Base-by-base conservation (phyloP, 2,888 invertebrate species). In the Drosophila putrida region DNA sequence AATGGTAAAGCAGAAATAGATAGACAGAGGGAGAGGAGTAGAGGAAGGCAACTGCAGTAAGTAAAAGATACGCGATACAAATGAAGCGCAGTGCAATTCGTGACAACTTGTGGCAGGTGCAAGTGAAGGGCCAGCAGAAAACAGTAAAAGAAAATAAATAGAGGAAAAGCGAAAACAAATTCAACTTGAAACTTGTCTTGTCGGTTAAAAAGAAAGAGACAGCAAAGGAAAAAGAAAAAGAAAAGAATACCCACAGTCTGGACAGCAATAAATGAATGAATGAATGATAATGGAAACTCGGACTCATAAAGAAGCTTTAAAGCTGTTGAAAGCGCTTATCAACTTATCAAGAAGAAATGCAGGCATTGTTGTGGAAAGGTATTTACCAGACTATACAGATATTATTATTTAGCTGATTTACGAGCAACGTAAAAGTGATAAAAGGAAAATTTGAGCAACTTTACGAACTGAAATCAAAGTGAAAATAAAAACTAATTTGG, bases 91-190 rank as follows among this genome's bases (percentile, higher is more conserved):
- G 43, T 50, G 54, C 74, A 77, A 66, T 66, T 65, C 49, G 31
- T 65, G 78, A 63, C 71, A 71, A 41, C 58, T 61, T 73, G 78
- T 58, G 65, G 63, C 78, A 77, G 78, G 59, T 78, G 76, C 65
- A 57, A 50, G 28, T 44, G 62, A 39, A 43, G 43, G 33, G 44
- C 33, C 36, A 41, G 28, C 39, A 31, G 44, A 13, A 31, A 35
- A 20, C 1, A n/a, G 6, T 1, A 20, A 2, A 3, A 9, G 3
- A 20, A 1, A 20, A 20, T 1, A 20, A 20, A 20, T 2, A 20
- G 20, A 15, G 35, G 11, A 31, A 41, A 51, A 49, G 6, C 31
- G 36, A 39, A 47, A 38, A 50, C 41, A 46, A 57, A 63, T 33
- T 50, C 46, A 41, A 63, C 10, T 38, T 13, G 46, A 27, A 46